Base-by-base conservation (phyloP, 2,797 vertebrate species). In the Pseudomugil tenellus region DNA sequence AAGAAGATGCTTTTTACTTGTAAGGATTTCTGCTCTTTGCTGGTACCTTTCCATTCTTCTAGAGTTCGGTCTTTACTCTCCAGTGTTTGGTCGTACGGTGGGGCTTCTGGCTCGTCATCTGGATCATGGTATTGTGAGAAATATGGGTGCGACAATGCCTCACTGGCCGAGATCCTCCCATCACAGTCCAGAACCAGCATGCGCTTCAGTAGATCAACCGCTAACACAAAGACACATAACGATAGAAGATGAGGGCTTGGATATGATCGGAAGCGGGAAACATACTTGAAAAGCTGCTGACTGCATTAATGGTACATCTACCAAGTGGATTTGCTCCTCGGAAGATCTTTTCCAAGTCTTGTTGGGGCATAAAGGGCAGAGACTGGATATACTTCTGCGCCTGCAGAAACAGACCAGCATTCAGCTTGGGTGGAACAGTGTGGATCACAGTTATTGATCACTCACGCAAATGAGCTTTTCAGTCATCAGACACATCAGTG, bases 381-480 rank as follows among this genome's bases (percentile, higher is more conserved):
- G 97, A 99, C 90, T 99, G 96, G 74, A 99, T 98, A 82, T 99
- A 99, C 61, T 97, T 97, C 93, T 98, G 96, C 41, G 97, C 98
- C 97, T 99, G 91, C 55, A 79, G 82, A 80, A 25, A 85, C 57
- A 91, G 60, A 70, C 62, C 51, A 25, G 35, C 14, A 3, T 48
- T 80, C 46, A 77, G 25, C 34, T 41, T 12, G 28, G 70, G 3
- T 46, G 41, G 2, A 41, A 17, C 39, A 46, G 19, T n/a, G 4
- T 12, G 10, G 39, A 64, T 60, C 51, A 71, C 41, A 21, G 28
- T 52, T 11, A 23, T 71, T 31, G 61, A 79, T 88, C 76, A 63
- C 59, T 81, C 63, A 54, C 56, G 46, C 52, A 31, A 63, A 81
- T 60, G 37, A 78, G 78, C 51, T 21, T 48, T 43, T 72, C 60